Evolutionary conservation across 2,797 vertebrate species (phyloP).

Genomic region (Coluber constrictor): DNA sequence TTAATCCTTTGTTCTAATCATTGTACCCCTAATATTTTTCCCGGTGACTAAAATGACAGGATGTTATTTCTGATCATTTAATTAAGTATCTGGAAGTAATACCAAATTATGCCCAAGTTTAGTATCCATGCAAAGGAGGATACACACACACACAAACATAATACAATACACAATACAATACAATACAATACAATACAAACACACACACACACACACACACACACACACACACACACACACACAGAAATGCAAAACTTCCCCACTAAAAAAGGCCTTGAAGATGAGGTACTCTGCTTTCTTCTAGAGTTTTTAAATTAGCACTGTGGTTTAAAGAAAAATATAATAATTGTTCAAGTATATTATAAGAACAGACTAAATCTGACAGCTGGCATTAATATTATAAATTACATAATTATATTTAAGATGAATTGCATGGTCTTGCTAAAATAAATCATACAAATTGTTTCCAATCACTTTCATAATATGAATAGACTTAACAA

Average conservation of each 20-base stretch:
- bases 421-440: constrained; percentile 59
- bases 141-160: background rate
- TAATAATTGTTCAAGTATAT: constrained; percentile 64
- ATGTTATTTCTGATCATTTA: background rate
- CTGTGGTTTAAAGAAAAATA: constrained; percentile 61
- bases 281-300: constrained; percentile 2
- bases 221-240: background rate
- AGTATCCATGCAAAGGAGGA: background rate
- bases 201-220: background rate
- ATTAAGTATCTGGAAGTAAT: background rate
- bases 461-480: constrained; percentile 45
- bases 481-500: constrained; percentile 31
- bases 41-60: background rate
- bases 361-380: constrained; percentile 62
- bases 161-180: too few species aligned
- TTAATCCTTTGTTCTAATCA: background rate
- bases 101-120: background rate
- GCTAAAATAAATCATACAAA: constrained; percentile 52
- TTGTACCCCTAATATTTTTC: background rate
- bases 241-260: background rate
- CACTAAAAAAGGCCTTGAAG: background rate
- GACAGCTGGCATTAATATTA: constrained; percentile 70
- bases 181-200: background rate
- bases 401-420: constrained; percentile 64
- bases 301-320: constrained; percentile 39